A percentile compares a stretch with the other conserved stretches of the same genome.
These are phyloP conservation scores for Harpalus rufipes DNA, from an alignment of 2,888 invertebrate species.

Conservation along the genomic window DNA sequence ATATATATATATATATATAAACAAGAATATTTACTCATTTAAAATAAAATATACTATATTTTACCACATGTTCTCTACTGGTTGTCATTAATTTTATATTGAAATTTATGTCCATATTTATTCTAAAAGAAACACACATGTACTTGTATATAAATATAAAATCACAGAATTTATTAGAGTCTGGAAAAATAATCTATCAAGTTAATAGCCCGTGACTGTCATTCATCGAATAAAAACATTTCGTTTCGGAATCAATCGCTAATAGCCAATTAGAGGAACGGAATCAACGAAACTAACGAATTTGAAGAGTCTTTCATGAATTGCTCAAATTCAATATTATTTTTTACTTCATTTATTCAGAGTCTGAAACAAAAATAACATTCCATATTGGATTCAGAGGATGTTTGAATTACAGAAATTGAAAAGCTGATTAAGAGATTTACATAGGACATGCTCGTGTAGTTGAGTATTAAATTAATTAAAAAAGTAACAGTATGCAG, in stretches of 20 bases:
- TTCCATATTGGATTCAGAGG: not conserved
- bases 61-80: not conserved
- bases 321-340: not conserved
- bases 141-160: no score
- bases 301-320: slow-evolving; percentile 7
- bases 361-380: not conserved
- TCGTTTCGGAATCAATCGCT: slow-evolving; percentile 18
- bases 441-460: not conserved
- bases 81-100: slow-evolving; percentile 18
- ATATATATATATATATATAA: slow-evolving; percentile 7
- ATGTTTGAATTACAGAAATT: not conserved
- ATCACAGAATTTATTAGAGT: not conserved
- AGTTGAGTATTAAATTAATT: not conserved
- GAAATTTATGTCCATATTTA: slow-evolving; percentile 21
- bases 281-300: slow-evolving; percentile 37
- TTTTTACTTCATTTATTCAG: no score
- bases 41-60: slow-evolving; percentile 6
- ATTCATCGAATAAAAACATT: slow-evolving; percentile 8
- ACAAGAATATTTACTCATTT: not conserved
- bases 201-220: slow-evolving; percentile 31
- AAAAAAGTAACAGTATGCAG: not conserved
- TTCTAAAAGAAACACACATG: not conserved
- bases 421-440: not conserved
- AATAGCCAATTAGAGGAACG: slow-evolving; percentile 30
- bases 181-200: slow-evolving; percentile 24